These are phyloP conservation scores for Drosophila peninsularis DNA, from an alignment of 2,888 invertebrate genomes.

Conservation along the genomic window DNA sequence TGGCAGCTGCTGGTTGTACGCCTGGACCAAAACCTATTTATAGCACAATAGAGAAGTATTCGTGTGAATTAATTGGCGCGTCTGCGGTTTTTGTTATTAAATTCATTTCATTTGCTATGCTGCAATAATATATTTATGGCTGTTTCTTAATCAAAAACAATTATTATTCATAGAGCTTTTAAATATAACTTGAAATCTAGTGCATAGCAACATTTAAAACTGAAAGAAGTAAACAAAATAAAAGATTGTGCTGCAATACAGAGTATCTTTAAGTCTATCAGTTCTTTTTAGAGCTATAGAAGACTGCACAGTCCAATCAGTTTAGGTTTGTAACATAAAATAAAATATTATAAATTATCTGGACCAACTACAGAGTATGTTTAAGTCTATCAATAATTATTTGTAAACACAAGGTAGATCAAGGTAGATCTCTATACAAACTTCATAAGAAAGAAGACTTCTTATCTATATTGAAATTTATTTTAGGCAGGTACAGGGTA, in stretches of 20 bases:
- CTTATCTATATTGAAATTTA: no score
- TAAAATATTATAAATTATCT: no score
- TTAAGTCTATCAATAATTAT: no score
- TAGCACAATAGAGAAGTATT: slow-evolving; percentile 5
- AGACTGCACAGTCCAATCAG: no score
- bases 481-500: not conserved
- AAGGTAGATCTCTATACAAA: no score
- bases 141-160: slow-evolving; percentile 20
- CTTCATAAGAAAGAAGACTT: no score
- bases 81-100: slow-evolving; percentile 7
- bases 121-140: slow-evolving; percentile 14
- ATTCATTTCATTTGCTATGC: not conserved
- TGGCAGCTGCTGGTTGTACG: slow-evolving; percentile 84
- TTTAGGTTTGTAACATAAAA: no score
- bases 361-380: no score
- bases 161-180: slow-evolving; percentile 1
- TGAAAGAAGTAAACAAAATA: not conserved
- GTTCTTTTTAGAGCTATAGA: no score
- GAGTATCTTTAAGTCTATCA: not conserved
- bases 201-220: not conserved
- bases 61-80: slow-evolving; percentile 9
- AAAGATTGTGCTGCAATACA: not conserved
- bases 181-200: not conserved
- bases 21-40: slow-evolving; percentile 86
- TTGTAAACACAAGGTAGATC: no score